A percentile compares a stretch with the other conserved stretches of the same genome.
These are phyloP conservation scores for Abramis brama DNA, from an alignment of 2,113 vertebrate genomes.

Conservation along the genomic window DNA sequence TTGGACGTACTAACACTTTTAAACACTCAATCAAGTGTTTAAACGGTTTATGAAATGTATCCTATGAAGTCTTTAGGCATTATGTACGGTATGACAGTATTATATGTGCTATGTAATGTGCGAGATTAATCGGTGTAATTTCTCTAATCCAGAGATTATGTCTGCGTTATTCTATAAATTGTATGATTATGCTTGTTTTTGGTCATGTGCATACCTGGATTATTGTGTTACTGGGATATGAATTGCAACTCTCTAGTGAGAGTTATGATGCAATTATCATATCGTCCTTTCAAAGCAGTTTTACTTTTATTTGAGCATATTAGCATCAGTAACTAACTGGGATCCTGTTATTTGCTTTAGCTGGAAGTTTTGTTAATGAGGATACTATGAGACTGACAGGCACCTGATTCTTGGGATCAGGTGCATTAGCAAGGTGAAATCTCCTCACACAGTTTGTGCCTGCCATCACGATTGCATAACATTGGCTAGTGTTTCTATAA, in stretches of 20 bases:
- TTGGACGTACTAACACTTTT: not conserved
- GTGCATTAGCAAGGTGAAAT: slow-evolving; percentile 38
- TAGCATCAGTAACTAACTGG: slow-evolving; percentile 1
- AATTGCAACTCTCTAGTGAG: not conserved
- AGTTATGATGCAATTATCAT: not conserved
- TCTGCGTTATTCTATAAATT: not conserved
- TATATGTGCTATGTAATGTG: not conserved
- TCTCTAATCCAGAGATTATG: not conserved
- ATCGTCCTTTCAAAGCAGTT: not conserved
- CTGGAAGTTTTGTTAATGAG: not conserved
- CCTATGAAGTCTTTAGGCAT: not conserved
- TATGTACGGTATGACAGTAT: not conserved
- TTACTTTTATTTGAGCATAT: not conserved
- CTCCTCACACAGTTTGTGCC: slow-evolving; percentile 31
- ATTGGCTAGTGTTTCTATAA: slow-evolving; percentile 46
- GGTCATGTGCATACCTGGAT: not conserved
- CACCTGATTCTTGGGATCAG: slow-evolving; percentile 24
- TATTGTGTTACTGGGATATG: not conserved
- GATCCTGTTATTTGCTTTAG: not conserved
- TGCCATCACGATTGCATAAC: slow-evolving; percentile 52
- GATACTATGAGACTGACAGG: not conserved
- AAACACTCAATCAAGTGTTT: not conserved
- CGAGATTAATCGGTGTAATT: not conserved
- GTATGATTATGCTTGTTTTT: not conserved
- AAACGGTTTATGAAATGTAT: not conserved